Evolutionary conservation across 2,113 vertebrate genomes (phyloP), one percentile per base, ranked within the genome.

Genomic region (Elephas maximus): DNA sequence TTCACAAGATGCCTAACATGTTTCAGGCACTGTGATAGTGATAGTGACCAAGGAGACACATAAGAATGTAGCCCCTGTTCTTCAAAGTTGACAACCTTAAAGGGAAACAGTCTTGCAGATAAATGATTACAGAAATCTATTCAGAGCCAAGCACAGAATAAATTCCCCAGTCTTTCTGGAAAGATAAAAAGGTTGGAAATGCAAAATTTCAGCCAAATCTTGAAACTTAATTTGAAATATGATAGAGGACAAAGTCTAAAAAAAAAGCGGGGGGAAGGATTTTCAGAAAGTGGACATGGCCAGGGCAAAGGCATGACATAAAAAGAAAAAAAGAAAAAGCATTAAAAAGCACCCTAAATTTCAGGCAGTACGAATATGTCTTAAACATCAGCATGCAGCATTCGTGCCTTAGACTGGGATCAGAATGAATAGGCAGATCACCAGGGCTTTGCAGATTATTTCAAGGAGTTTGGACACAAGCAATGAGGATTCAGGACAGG

Each of bases 61-160:
- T 33, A 81, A 83, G 24, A 88, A 80, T 63, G 21, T 2, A 80
- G 37, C 0, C 8, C 1, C 53, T 83, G 0, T 74, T 44, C 14
- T 53, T 93, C 48, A 77, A 17, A n/a, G 79, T 10, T 92, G 44
- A 8, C 51, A 63, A 37, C 62, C 41, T 65, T 73, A 85, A 95
- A 63, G 24, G 3, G 5, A 94, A 60, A 89, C 0, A 12, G 33
- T 74, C 44, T 41, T 73, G 1, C 3, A 71, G n/a, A 71, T 74
- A 91, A 91, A 89, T 62, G 8, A 62, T 83, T 81, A 91, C 1
- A 83, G 74, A 87, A 91, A 74, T 86, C 44, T 77, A 41, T 48
- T 87, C 11, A 81, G 57, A 88, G n/a, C 2, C 23, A 89, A 28
- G 2, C 6, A 74, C 53, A 60, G n/a, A 74, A 83, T 45, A 86